Percentiles rank a stretch among this genome's conserved stretches.
Evolutionary conservation across 1,140 invertebrate genomes (phyloP).

Genomic region (Drosophila malerkotliana): DNA sequence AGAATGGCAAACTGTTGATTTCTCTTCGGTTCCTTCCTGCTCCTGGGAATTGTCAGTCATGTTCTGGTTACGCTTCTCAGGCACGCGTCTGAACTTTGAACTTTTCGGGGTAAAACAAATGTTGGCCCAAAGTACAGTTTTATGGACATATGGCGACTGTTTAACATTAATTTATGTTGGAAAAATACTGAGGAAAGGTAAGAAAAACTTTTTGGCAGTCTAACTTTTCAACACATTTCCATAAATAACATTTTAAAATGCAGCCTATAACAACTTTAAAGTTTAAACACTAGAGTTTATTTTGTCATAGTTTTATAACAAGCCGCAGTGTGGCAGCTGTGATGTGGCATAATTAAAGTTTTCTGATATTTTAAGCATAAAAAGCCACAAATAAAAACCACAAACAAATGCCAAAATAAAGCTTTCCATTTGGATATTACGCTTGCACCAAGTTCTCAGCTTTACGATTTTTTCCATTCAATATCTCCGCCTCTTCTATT

Average conservation of each 20-base stretch:
- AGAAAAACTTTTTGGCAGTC: background rate
- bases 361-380: no score
- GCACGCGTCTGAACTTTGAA: slow-evolving; percentile 76
- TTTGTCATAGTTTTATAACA: background rate
- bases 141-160: slow-evolving; percentile 32
- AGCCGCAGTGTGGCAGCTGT: no score
- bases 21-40: slow-evolving; percentile 42
- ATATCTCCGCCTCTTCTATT: background rate
- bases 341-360: no score
- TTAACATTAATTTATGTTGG: slow-evolving; percentile 35
- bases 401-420: no score
- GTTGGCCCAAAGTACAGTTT: slow-evolving; percentile 20
- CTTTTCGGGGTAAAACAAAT: slow-evolving; percentile 45
- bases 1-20: slow-evolving; percentile 76
- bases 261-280: slow-evolving; percentile 4
- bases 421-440: no score
- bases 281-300: slow-evolving; percentile 1
- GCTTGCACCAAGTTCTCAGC: background rate
- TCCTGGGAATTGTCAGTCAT: slow-evolving; percentile 44
- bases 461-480: background rate
- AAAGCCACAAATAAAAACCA: no score
- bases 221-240: background rate
- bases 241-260: slow-evolving; percentile 3
- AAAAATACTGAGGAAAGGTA: slow-evolving; percentile 1
- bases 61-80: slow-evolving; percentile 11